A percentile compares a stretch with the other conserved stretches of the same genome.
These are phyloP conservation scores for Ernsta delagoae DNA, from an alignment of 2,888 invertebrate species.

Conservation along the genomic window DNA sequence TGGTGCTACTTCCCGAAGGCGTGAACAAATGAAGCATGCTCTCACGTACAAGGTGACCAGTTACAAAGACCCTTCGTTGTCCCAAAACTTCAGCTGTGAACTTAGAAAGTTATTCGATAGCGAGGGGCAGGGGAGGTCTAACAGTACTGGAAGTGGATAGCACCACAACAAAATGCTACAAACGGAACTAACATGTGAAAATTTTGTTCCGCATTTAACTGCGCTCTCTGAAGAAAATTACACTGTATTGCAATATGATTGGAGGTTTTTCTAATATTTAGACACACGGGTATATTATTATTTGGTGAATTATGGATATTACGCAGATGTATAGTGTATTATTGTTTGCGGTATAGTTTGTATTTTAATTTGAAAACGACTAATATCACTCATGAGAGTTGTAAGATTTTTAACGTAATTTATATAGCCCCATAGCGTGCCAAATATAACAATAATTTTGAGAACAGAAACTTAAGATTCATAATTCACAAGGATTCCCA, in stretches of 20 bases:
- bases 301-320: too few species aligned
- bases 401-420: too few species aligned
- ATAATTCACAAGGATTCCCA: too few species aligned
- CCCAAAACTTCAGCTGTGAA: constrained; percentile 29
- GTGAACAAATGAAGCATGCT: constrained; percentile 74
- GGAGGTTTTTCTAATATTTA: too few species aligned
- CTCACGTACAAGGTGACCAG: constrained; percentile 65
- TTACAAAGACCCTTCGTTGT: constrained; percentile 49
- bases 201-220: constrained; percentile 63
- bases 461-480: too few species aligned
- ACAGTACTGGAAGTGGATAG: constrained; percentile 44
- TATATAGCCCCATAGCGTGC: too few species aligned
- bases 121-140: constrained; percentile 47
- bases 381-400: too few species aligned
- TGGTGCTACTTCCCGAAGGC: constrained; percentile 70
- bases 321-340: too few species aligned
- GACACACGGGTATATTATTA: too few species aligned
- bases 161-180: constrained; percentile 57
- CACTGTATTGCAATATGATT: constrained; percentile 34
- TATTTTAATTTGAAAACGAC: too few species aligned
- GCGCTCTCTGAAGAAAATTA: constrained; percentile 44
- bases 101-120: constrained; percentile 20
- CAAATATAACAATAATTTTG: too few species aligned
- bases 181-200: constrained; percentile 62
- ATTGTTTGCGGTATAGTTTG: too few species aligned